Conservation (phyloP, 2,888 invertebrate genomes). For the Zaprionus obscuricornis region DNA sequence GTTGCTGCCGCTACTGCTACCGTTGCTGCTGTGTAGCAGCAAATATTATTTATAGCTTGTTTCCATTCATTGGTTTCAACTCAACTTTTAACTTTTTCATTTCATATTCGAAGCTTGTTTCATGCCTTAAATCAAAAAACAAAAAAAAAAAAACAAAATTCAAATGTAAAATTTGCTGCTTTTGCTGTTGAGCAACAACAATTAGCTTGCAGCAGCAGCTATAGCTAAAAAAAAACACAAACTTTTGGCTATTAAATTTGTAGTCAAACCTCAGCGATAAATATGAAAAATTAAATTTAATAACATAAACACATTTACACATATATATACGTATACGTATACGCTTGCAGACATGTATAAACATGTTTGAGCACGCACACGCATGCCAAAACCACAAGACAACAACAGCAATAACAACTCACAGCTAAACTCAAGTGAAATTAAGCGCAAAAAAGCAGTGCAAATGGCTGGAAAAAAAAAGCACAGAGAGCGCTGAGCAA, state of each 20-base stretch:
- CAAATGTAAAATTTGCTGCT: constrained; percentile 47
- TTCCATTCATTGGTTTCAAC: too few relatives aligned
- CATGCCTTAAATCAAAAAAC: too few relatives aligned
- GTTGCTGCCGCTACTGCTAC: too few relatives aligned
- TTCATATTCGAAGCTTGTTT: too few relatives aligned
- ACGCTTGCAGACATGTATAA: too few relatives aligned
- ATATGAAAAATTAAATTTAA: constrained; percentile 60
- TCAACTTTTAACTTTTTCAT: too few relatives aligned
- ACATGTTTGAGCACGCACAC: too few relatives aligned
- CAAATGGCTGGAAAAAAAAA: constrained; percentile 54
- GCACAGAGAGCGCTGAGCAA: too few relatives aligned
- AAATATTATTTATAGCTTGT: too few relatives aligned
- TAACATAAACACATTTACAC: constrained; percentile 9
- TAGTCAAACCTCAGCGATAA: constrained; percentile 41
- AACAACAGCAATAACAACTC: constrained; percentile 12
- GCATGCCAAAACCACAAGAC: constrained; percentile 23
- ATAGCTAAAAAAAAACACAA: constrained; percentile 13
- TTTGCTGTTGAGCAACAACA: constrained; percentile 42
- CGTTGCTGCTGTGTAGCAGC: too few relatives aligned
- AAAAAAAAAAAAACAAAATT: too few relatives aligned
- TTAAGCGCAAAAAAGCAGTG: constrained; percentile 68
- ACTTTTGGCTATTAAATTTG: constrained; percentile 36
- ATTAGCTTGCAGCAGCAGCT: constrained; percentile 23
- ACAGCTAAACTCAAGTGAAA: constrained; percentile 47
- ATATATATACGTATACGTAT: too few relatives aligned